Evolutionary conservation across 1,140 invertebrate genomes (phyloP), one percentile per base, ranked within the genome.

Genomic region (Phymorhynchus buccinoides): DNA sequence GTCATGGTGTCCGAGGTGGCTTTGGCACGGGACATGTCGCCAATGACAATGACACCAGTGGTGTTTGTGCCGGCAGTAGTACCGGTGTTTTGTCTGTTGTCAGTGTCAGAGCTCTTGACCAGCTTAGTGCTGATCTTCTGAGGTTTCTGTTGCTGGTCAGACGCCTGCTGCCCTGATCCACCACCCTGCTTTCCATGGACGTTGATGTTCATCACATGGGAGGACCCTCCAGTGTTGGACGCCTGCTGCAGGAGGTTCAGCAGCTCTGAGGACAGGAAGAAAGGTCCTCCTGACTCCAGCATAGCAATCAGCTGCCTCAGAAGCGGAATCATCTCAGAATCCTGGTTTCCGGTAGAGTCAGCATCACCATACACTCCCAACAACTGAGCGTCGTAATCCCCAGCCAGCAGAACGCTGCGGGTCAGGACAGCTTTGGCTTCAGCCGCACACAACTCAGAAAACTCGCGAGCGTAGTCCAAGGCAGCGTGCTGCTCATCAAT

Each of bases 291-390:
- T 27, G 91, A 89, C 87, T 93, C 91, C 44, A 93, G 82, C 89
- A 93, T 87, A 0, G 90, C 90, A 44, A 93, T 92, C 73, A 93
- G 83, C 82, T 93, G 92, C 80, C 90, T 91, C 41, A 93, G 84
- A 37, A 93, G 84, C 14, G 92, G 92, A 52, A 93, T 87, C 41
- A 93, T 86, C 68, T 92, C 91, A n/a, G 89, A 89, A 80, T 92
- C 91, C n/a, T 87, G 81, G 37, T 85, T 85, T 56, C n/a, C 82
- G 56, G 83, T 84, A 16, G 48, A 35, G 27, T 88, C 87, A 48
- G 87, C 86, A 78, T 92, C 90, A 48, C 92, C 91, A 87, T 92
- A 92, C 30, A 92, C 90, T 62, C 91, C 91, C 37, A 85, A 80
- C 56, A 92, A 83, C 84, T 89, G 88, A 82, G 87, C 88, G 52